Evolutionary conservation across 2,888 invertebrate species (phyloP).

Genomic region (Apoderus coryli): DNA sequence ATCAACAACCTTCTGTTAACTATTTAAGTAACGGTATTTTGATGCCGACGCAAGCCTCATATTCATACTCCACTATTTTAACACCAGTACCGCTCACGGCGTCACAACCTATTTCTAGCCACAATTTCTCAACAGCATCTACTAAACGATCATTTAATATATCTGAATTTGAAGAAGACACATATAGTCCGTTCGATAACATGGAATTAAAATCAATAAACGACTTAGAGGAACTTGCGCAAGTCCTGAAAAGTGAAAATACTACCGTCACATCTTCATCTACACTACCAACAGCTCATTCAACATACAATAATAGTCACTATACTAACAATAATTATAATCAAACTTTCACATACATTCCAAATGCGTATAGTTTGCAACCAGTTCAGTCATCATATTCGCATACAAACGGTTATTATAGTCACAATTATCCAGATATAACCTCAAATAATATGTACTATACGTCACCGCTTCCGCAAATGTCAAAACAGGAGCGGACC

Average conservation of each 20-base stretch:
- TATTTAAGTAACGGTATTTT: conserved; percentile 19
- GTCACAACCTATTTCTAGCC: too few relatives aligned
- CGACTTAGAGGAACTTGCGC: conserved; percentile 79
- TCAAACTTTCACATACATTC: too few relatives aligned
- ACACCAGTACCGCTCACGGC: conserved; percentile 31
- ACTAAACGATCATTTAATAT: conserved; percentile 34
- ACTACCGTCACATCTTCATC: neutral
- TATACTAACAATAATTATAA: conserved; percentile 1
- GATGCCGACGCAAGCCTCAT: conserved; percentile 24
- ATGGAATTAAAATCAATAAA: conserved; percentile 85
- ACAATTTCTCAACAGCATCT: conserved; percentile 13
- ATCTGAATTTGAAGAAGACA: conserved; percentile 83
- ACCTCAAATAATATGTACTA: neutral
- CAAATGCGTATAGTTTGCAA: neutral
- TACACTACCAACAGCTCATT: neutral
- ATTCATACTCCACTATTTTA: conserved; percentile 30
- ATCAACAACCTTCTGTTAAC: too few relatives aligned
- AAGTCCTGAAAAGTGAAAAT: conserved; percentile 42
- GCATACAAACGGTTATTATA: conserved; percentile 8
- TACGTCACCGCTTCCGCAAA: neutral
- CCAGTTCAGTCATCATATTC: conserved; percentile 4
- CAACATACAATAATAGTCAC: neutral
- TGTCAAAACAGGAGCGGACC: conserved; percentile 11
- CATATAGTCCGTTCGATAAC: conserved; percentile 86
- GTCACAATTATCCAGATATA: neutral